phyloP scores from a whole-genome alignment of 2,888 invertebrate genomes.

The Hydrotaea cyrtoneurina region DNA sequence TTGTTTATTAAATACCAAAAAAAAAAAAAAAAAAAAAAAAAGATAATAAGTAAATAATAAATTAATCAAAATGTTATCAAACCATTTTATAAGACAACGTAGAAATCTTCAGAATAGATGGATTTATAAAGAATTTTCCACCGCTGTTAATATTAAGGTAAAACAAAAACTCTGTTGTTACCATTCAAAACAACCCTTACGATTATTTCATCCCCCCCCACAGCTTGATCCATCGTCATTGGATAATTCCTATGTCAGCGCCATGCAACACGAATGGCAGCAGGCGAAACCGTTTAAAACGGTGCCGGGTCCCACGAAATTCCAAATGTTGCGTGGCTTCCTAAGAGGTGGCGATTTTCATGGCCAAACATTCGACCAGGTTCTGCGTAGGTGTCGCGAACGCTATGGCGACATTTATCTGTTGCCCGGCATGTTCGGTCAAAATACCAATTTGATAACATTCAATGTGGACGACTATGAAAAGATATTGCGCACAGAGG shows the following conservation, averaged over 20 bases:
- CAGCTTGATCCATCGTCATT: slow-evolving; percentile 20
- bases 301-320: slow-evolving; percentile 73
- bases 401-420: slow-evolving; percentile 79
- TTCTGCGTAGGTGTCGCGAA: slow-evolving; percentile 67
- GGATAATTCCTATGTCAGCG: slow-evolving; percentile 32
- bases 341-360: slow-evolving; percentile 72
- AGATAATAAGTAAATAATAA: too few species aligned
- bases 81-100: too few species aligned
- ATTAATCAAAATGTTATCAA: too few species aligned
- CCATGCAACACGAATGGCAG: slow-evolving; percentile 69
- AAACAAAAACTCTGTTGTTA: too few species aligned
- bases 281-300: slow-evolving; percentile 70
- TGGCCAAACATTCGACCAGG: slow-evolving; percentile 62
- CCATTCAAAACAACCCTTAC: neutral
- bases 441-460: slow-evolving; percentile 77
- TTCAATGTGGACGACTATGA: slow-evolving; percentile 82
- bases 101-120: too few species aligned
- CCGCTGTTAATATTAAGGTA: neutral
- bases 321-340: slow-evolving; percentile 71
- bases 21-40: too few species aligned
- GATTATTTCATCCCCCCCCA: neutral
- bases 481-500: slow-evolving; percentile 81
- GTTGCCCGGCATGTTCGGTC: slow-evolving; percentile 78
- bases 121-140: too few species aligned
- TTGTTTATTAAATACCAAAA: too few species aligned